phyloP scores from a whole-genome alignment of 2,797 vertebrate species.

The Gymnoscopelus microlampas region DNA sequence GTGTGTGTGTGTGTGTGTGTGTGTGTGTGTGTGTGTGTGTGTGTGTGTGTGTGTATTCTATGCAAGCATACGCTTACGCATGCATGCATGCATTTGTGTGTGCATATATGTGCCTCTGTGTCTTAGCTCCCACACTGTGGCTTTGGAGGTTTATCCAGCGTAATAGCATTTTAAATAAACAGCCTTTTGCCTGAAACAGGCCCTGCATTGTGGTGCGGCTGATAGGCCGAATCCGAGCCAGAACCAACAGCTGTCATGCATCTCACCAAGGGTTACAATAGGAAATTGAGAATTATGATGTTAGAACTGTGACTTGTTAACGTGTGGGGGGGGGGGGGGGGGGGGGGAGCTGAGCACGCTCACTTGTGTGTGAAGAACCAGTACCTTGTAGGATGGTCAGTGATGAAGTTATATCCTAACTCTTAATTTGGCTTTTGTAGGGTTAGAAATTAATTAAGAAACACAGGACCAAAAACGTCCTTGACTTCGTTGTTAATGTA shows the following conservation, averaged over 20 bases:
- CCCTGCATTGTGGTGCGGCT: slow-evolving; percentile 59
- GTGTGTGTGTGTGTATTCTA: not conserved
- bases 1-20: slow-evolving; percentile 10
- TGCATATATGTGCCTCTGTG: not conserved
- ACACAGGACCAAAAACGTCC: slow-evolving; percentile 56
- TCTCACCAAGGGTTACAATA: slow-evolving; percentile 47
- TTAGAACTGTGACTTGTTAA: slow-evolving; percentile 52
- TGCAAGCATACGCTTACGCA: not conserved
- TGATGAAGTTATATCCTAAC: slow-evolving; percentile 2
- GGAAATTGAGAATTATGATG: slow-evolving; percentile 71
- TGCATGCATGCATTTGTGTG: not conserved
- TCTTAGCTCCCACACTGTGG: slow-evolving; percentile 38
- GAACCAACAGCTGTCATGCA: slow-evolving; percentile 62
- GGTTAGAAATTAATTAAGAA: slow-evolving; percentile 58
- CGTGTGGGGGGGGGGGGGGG: not conserved
- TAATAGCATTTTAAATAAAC: slow-evolving; percentile 71
- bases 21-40: slow-evolving; percentile 8
- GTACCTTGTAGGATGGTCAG: not conserved
- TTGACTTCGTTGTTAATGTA: not conserved
- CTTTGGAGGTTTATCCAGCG: slow-evolving; percentile 60
- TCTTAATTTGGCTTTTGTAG: slow-evolving; percentile 25
- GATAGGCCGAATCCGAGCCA: slow-evolving; percentile 42
- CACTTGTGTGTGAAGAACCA: slow-evolving; percentile 17
- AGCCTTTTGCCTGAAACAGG: slow-evolving; percentile 51
- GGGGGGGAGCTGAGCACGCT: slow-evolving; percentile 15